Evolutionary conservation across 2,113 vertebrate species (phyloP), one percentile per base, ranked within the genome.

Genomic region (Tyto alba): DNA sequence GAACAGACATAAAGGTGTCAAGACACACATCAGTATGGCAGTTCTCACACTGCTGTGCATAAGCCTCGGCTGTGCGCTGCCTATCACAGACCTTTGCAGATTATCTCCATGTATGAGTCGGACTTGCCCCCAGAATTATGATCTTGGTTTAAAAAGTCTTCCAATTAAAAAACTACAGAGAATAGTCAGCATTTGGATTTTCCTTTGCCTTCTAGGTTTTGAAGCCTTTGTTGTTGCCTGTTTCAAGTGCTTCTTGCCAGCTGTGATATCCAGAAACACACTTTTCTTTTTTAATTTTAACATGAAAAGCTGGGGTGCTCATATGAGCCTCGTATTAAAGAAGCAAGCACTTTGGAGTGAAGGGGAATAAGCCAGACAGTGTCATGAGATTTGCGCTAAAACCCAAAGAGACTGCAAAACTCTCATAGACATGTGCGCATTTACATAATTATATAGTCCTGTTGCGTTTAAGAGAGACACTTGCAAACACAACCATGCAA

Each of bases 381-480:
- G 81, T 80, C 92, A 60, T 56, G 88, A 94, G 85, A 90, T 94
- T 85, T 88, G 62, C 12, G 2, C 71, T 79, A 83, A 94, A 96
- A 52, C 56, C 80, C 76, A 78, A 78, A 81, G 86, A 90, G 67
- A 25, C 68, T 38, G 59, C 52, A 85, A 81, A 84, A 75, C 53
- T 75, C 90, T 92, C 45, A 26, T 30, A 57, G 80, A 47, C 64
- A 47, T 47, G 76, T 84, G 90, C 21, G 29, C 72, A 78, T 93
- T 91, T 95, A 55, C 85, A 85, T 92, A 90, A 90, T 93, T 94
- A 75, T 8, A 64, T 17, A 57, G 69, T 77, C 88, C 88, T 84
- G 53, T 53, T 38, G 83, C 72, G 56, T 47, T 95, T 57, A 59
- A 71, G 75, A 88, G 41, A 76, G 78, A 47, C 62, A 45, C 85